These are phyloP conservation scores for Tretioscincus oriximinensis DNA, from an alignment of 2,113 vertebrate species.

Conservation along the genomic window DNA sequence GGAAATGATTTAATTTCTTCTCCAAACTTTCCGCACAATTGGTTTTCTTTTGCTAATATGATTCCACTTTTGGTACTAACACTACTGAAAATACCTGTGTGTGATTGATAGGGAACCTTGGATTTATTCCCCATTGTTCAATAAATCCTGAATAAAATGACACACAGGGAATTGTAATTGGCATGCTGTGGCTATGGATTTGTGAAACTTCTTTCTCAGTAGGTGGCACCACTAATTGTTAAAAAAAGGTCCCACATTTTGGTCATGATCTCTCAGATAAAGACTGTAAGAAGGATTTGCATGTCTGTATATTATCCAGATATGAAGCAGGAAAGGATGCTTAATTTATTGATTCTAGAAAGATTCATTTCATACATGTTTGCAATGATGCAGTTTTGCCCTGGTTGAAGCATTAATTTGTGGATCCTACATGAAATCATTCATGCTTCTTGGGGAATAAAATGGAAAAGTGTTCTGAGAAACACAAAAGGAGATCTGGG, in stretches of 20 bases:
- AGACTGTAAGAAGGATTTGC: not conserved
- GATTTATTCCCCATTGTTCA: conserved; percentile 16
- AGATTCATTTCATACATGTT: not conserved
- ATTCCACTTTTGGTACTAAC: not conserved
- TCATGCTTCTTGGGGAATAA: not conserved
- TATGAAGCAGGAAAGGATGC: not conserved
- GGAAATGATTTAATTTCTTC: not conserved
- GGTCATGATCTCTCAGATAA: not conserved
- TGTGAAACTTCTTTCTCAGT: conserved; percentile 22
- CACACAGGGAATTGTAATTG: conserved; percentile 21
- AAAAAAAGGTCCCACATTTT: not conserved
- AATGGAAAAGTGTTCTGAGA: not conserved
- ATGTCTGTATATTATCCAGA: not conserved
- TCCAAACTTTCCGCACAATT: not conserved
- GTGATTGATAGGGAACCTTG: not conserved
- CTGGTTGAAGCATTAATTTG: not conserved
- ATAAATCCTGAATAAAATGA: not conserved
- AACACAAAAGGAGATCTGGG: not conserved
- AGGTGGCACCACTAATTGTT: conserved; percentile 16
- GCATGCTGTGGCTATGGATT: conserved; percentile 22
- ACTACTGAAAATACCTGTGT: not conserved
- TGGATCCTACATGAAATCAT: not conserved
- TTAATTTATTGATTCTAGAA: not conserved
- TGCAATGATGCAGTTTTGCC: not conserved
- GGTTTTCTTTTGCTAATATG: not conserved